These are phyloP conservation scores for Balanococcus diminutus DNA, from an alignment of 2,888 invertebrate species.

Conservation along the genomic window DNA sequence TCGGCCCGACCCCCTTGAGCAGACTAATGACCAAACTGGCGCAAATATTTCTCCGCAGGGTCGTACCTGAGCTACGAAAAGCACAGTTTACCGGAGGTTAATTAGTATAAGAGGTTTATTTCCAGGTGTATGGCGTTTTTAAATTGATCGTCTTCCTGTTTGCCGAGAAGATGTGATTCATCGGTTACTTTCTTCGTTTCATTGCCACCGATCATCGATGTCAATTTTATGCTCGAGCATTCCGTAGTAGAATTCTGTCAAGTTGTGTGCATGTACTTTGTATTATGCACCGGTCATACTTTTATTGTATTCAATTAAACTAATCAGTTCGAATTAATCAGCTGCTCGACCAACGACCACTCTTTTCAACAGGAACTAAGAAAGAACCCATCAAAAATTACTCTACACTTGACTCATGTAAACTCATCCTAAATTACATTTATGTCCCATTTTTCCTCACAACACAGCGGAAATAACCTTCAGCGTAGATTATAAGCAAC, in stretches of 20 bases:
- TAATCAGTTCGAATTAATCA: background rate
- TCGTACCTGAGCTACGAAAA: background rate
- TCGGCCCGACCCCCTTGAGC: slow-evolving; percentile 54
- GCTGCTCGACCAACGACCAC: background rate
- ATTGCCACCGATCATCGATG: no score
- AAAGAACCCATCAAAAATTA: background rate
- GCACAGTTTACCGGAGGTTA: slow-evolving; percentile 32
- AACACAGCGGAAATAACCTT: slow-evolving; percentile 29
- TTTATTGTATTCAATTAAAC: background rate
- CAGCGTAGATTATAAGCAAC: slow-evolving; percentile 16
- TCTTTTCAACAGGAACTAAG: no score
- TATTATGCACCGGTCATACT: no score
- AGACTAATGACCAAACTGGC: slow-evolving; percentile 46
- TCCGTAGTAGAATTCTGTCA: no score
- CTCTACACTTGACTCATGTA: slow-evolving; percentile 6
- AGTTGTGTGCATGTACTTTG: no score
- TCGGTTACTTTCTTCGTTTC: no score
- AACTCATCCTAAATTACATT: background rate
- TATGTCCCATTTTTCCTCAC: slow-evolving; percentile 34
- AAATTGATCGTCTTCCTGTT: background rate
- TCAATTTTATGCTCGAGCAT: no score
- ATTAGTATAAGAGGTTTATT: background rate
- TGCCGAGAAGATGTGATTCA: background rate
- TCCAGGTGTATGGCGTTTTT: background rate
- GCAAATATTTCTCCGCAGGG: slow-evolving; percentile 53